Evolutionary conservation across 2,888 invertebrate species (phyloP), one percentile per base, ranked within the genome.

Genomic region (Elmis aenea): DNA sequence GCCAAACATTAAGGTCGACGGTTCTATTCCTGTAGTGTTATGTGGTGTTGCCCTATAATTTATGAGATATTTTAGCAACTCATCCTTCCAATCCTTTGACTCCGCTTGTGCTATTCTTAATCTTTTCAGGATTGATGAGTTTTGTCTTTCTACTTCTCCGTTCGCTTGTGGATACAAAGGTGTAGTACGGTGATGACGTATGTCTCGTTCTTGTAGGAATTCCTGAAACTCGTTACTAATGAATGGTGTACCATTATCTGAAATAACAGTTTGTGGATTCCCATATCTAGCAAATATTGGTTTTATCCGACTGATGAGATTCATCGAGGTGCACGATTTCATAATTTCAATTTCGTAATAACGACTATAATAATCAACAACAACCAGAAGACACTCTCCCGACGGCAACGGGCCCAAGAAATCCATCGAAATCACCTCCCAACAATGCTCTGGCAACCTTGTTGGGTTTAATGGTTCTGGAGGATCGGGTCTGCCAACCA

Each of bases 1-100:
- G 1, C 36, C 27, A 30, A 48, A 51, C 22, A 52, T 31, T 26
- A 48, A 26, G 43, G 54, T 50, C 5, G 49, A 25, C 13, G 55
- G 55, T 4, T 53, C 39, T 33, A 45, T 49, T 4, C 46, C 42
- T 15, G 56, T 56, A 15, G 39, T 43, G n/a, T 52, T 41, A 34
- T 58, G 56, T 10, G 52, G 54, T 20, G 58, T 50, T 18, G 39
- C 32, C 11, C 44, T 46, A 24, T 49, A 50, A 48, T 47, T 52
- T 11, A 41, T 36, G 12, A 48, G 13, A 30, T 40, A 50, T 27
- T 47, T 33, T 5, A 42, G 20, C 37, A 52, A 32, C 15, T 52
- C 46, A n/a, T 2, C 28, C 26, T 29, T 39, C 43, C 51, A 47
- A 55, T 27, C 48, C 25, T 36, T n/a, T 33, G 27, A 27, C 27